Conservation (phyloP, 2,888 invertebrate genomes). For the Machimus atricapillus region DNA sequence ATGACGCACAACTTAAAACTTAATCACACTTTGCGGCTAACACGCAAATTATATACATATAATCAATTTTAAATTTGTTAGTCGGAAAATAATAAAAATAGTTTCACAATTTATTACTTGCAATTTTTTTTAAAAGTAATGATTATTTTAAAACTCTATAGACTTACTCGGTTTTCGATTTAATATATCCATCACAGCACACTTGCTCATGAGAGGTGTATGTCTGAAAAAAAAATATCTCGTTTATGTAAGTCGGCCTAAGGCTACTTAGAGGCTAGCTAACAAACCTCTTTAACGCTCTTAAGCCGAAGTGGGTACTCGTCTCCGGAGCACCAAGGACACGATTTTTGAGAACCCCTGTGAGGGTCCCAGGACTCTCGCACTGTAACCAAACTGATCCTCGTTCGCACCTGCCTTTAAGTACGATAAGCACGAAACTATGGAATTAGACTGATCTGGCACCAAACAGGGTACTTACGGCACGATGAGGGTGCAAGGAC, state of each 20-base stretch:
- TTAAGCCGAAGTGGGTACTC: neutral
- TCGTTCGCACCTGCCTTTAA: constrained; percentile 3
- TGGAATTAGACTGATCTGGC: neutral
- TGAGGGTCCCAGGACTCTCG: neutral
- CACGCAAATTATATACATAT: too few relatives aligned
- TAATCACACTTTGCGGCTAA: too few relatives aligned
- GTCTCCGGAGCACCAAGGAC: constrained; percentile 10
- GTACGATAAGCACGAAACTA: neutral
- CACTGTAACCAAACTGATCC: neutral
- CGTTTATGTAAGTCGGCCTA: neutral
- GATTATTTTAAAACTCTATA: neutral
- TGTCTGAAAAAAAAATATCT: neutral
- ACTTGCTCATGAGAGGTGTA: constrained; percentile 59
- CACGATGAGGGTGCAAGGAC: neutral
- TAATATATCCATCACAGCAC: constrained; percentile 74
- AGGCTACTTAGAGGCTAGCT: too few relatives aligned
- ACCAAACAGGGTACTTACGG: neutral
- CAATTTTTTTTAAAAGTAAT: neutral
- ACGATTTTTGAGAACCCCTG: neutral
- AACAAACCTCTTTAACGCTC: neutral
- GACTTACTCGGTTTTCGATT: neutral
- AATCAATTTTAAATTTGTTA: too few relatives aligned
- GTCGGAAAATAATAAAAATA: too few relatives aligned
- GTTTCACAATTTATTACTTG: too few relatives aligned
- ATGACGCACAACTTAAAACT: too few relatives aligned